Percentiles rank a stretch among this genome's conserved stretches.
Conservation (phyloP, 2,888 invertebrate genomes). For the Cheilosia urbana region DNA sequence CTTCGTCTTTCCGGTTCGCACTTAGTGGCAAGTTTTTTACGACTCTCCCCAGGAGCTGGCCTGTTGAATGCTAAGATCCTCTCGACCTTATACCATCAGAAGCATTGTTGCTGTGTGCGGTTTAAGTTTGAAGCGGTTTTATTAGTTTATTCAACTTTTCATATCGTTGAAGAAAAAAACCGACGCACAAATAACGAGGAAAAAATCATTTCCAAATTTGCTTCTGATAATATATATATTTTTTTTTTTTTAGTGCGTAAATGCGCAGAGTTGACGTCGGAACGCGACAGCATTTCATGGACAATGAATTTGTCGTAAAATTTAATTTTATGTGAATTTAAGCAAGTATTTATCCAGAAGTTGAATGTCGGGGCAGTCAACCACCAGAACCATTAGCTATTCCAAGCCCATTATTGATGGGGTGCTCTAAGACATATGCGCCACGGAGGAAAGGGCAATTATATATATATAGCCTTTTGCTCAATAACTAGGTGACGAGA, state of each 20-base stretch:
- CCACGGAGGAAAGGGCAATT: conserved; percentile 14
- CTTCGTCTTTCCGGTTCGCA: background rate
- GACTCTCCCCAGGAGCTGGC: conserved; percentile 29
- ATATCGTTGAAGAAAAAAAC: conserved; percentile 35
- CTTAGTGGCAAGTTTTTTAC: conserved; percentile 41
- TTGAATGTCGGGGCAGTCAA: conserved; percentile 13
- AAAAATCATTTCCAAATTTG: background rate
- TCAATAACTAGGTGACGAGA: conserved; percentile 52
- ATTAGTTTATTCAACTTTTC: conserved; percentile 68
- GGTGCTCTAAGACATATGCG: conserved; percentile 23
- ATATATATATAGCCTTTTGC: conserved; percentile 20
- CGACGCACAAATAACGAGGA: background rate
- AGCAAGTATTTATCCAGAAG: conserved; percentile 46
- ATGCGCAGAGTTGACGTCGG: conserved; percentile 29
- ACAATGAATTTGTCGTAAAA: conserved; percentile 70
- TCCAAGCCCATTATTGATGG: conserved; percentile 7
- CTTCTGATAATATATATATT: conserved; percentile 11
- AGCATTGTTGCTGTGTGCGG: background rate
- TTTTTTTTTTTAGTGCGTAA: conserved; percentile 13
- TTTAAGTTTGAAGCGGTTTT: conserved; percentile 29
- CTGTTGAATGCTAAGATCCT: conserved; percentile 57
- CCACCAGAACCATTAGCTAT: conserved; percentile 26
- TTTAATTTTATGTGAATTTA: conserved; percentile 66
- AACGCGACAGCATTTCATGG: conserved; percentile 55
- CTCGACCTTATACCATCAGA: conserved; percentile 12